phyloP scores from a whole-genome alignment of 2,797 vertebrate species.

The Enteromius trimaculatus region DNA sequence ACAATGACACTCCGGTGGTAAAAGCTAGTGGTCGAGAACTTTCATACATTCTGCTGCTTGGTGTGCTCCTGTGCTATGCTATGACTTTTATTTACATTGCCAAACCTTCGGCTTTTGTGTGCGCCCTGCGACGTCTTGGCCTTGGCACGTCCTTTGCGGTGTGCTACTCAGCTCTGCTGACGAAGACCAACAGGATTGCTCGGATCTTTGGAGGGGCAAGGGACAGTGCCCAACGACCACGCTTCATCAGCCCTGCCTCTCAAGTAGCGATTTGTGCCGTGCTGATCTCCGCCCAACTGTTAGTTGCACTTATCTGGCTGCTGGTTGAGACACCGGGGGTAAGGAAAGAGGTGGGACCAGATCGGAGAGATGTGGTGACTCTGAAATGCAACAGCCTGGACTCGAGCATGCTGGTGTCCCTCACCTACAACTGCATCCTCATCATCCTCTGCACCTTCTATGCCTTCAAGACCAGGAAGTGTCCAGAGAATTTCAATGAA shows the following conservation, averaged over 20 bases:
- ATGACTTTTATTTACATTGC: conserved; percentile 98
- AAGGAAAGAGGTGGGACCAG: conserved; percentile 91
- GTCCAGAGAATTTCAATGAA: conserved; percentile 98
- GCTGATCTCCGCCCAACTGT: conserved; percentile 94
- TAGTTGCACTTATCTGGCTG: conserved; percentile 92
- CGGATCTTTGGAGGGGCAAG: conserved; percentile 95
- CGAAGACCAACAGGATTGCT: conserved; percentile 97
- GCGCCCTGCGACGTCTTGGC: conserved; percentile 89
- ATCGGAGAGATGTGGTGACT: conserved; percentile 92
- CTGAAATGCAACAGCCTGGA: conserved; percentile 96
- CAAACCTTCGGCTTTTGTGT: conserved; percentile 91
- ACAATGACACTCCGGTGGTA: conserved; percentile 94
- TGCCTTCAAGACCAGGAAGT: conserved; percentile 98
- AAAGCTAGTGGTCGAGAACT: conserved; percentile 97
- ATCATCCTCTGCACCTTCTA: conserved; percentile 98
- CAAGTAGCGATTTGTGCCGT: conserved; percentile 95
- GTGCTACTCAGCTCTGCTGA: conserved; percentile 96
- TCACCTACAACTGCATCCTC: conserved; percentile 96
- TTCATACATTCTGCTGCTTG: conserved; percentile 94
- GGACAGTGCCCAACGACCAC: conserved; percentile 91
- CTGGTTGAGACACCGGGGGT: conserved; percentile 92
- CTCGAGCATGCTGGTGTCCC: conserved; percentile 95
- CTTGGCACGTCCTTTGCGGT: conserved; percentile 95
- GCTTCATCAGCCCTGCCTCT: conserved; percentile 95
- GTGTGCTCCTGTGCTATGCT: conserved; percentile 95